phyloP scores from a whole-genome alignment of 1,140 invertebrate species.

The Bombus waltoni region DNA sequence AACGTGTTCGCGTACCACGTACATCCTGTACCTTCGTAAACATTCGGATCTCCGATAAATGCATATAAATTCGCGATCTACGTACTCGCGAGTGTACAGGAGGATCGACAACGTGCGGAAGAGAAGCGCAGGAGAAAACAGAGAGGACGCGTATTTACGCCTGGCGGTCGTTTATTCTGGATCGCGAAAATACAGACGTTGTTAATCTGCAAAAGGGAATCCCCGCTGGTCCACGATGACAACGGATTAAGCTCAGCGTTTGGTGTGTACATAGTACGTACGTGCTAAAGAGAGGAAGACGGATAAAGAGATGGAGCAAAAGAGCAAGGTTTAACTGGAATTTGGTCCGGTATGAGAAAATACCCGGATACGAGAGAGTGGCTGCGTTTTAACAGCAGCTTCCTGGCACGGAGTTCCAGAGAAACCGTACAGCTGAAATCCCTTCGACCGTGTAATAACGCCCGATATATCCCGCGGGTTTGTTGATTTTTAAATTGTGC shows the following conservation, averaged over 20 bases:
- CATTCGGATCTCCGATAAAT: too few species aligned
- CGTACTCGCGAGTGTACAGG: too few species aligned
- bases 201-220: conserved; percentile 29
- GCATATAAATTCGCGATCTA: too few species aligned
- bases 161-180: conserved; percentile 17
- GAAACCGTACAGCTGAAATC: conserved; percentile 24
- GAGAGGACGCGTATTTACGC: background rate
- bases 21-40: too few species aligned
- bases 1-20: too few species aligned
- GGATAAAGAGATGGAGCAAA: background rate
- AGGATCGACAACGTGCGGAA: background rate
- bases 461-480: background rate
- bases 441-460: conserved; percentile 23
- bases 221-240: conserved; percentile 11
- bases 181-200: conserved; percentile 40
- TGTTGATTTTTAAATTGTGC: background rate
- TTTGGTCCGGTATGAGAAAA: background rate
- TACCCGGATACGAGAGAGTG: background rate
- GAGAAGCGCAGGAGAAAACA: background rate
- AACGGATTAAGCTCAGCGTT: conserved; percentile 21
- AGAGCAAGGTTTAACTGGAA: background rate
- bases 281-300: background rate
- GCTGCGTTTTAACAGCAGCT: background rate
- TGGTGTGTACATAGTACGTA: background rate
- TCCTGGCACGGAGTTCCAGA: background rate